Evolutionary conservation across 2,888 invertebrate species (phyloP), one percentile per base, ranked within the genome.

Genomic region (Synergus gifuensis): DNA sequence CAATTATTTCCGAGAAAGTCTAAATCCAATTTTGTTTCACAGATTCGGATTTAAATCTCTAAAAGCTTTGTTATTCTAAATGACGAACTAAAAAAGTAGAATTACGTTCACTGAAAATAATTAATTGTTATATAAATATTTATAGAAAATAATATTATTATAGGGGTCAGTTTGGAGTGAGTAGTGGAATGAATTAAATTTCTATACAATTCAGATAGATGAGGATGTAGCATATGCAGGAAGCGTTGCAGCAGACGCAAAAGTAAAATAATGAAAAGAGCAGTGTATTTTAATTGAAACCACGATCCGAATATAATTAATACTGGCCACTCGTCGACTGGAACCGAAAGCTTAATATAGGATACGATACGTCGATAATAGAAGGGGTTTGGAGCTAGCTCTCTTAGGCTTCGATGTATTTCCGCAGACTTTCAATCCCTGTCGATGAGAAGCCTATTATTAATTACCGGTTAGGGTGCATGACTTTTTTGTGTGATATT

Each of bases 131-230:
- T 36, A 36, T 36, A 36, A 36, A 36, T 36, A 5, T 36, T 62
- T 63, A 73, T 66, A 76, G 22, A 46, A 46, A 73, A 69, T 76
- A 60, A 81, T 73, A 77, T 81, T 77, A 62, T 62, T 28, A n/a
- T n/a, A 63, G 3, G 12, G 16, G 16, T 0, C 5, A 63, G 16
- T 14, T 22, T 28, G 16, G 12, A 14, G 14, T 14, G 5, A 62
- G 62, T 62, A 62, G 28, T 7, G 62, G 14, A 36, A 28, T 16
- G 40, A 40, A 64, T n/a, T 64, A 9, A 64, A 64, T 40, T 64
- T 64, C n/a, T 66, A 66, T 18, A 42, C 18, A 42, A 42, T 66
- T 66, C 12, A 44, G 11, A 60, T 9, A 44, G 11, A 60, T 18
- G 22, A 60, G 18, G 60, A 60, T 60, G 60, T 60, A 60, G 60